Evolutionary conservation across 2,113 vertebrate genomes (phyloP).

Genomic region (Murina feae): DNA sequence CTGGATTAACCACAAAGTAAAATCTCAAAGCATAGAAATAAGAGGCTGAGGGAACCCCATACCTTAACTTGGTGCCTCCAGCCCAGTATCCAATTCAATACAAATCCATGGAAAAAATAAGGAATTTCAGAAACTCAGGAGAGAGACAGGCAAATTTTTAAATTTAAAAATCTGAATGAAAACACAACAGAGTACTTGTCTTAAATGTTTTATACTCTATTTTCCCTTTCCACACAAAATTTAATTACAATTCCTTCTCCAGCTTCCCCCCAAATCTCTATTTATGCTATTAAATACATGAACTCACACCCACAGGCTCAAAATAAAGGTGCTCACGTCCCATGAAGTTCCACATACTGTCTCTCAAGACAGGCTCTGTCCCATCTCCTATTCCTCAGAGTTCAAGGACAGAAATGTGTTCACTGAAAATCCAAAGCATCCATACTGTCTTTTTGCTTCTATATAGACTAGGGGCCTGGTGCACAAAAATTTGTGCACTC

Average conservation of each 20-base stretch:
- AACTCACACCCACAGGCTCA: neutral
- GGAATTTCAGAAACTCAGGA: neutral
- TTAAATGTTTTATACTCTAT: neutral
- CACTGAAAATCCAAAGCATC: neutral
- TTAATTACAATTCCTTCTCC: neutral
- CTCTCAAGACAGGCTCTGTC: neutral
- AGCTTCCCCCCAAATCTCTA: neutral
- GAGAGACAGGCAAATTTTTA: neutral
- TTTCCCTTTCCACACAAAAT: neutral
- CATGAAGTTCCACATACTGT: neutral
- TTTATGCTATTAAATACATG: neutral
- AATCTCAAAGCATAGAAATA: neutral
- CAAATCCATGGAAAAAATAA: neutral
- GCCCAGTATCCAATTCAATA: neutral
- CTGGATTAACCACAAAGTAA: neutral
- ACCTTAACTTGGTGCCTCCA: neutral
- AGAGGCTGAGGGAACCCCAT: neutral
- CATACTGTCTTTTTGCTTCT: neutral
- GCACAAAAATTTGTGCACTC: too few species aligned
- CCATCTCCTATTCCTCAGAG: neutral
- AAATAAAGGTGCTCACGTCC: neutral
- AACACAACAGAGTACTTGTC: neutral
- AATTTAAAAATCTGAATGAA: neutral
- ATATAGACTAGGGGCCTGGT: too few species aligned
- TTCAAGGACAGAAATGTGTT: neutral